These are phyloP conservation scores for Microctenopoma steveboyesi DNA, from an alignment of 2,797 vertebrate genomes.

Conservation along the genomic window DNA sequence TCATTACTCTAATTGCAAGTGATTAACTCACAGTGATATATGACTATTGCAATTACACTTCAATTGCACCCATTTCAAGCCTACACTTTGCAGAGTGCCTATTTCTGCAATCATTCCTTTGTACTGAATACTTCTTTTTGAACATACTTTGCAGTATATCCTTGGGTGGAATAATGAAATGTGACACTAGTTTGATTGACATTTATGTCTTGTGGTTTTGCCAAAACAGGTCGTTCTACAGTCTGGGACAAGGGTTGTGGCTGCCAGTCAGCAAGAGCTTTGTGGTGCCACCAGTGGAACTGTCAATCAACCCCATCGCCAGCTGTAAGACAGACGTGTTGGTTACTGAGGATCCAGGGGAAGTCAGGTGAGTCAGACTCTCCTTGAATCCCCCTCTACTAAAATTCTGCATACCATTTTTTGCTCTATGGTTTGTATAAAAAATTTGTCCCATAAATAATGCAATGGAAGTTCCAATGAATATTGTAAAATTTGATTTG, in stretches of 20 bases:
- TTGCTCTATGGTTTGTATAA: neutral
- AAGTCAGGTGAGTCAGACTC: slow-evolving; percentile 91
- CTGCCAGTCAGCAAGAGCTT: slow-evolving; percentile 99
- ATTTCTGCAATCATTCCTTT: neutral
- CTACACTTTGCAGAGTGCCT: neutral
- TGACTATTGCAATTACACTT: neutral
- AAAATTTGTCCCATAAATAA: neutral
- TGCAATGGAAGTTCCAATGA: neutral
- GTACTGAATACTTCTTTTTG: neutral
- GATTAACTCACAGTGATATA: neutral
- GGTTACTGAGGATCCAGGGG: slow-evolving; percentile 96
- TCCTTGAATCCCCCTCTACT: neutral
- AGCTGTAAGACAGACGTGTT: slow-evolving; percentile 98
- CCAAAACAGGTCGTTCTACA: slow-evolving; percentile 92
- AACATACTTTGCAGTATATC: neutral
- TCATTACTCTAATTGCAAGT: neutral
- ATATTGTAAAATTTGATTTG: neutral
- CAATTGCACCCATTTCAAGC: neutral
- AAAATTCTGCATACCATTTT: neutral
- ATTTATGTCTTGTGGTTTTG: slow-evolving; percentile 37
- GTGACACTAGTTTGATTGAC: slow-evolving; percentile 33
- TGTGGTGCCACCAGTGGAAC: slow-evolving; percentile 95
- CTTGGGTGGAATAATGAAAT: neutral
- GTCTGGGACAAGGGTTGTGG: slow-evolving; percentile 97
- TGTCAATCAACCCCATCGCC: slow-evolving; percentile 97